These are phyloP conservation scores for Ecdyonurus torrentis DNA, from an alignment of 2,888 invertebrate genomes.

Conservation along the genomic window DNA sequence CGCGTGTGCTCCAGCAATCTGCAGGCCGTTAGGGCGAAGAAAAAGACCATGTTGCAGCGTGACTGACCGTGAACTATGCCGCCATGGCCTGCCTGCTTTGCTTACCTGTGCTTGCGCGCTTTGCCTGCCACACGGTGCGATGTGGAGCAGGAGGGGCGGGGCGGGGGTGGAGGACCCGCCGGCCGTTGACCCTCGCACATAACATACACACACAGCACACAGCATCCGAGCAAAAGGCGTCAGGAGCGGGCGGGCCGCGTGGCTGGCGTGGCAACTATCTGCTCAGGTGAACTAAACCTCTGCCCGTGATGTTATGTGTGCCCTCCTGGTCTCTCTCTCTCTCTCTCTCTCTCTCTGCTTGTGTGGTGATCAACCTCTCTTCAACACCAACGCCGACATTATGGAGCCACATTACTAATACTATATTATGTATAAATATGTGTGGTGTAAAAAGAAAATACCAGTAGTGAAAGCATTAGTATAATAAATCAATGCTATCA, in stretches of 20 bases:
- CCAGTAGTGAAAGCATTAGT: not conserved
- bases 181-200: not conserved
- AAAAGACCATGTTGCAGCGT: not conserved
- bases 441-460: not conserved
- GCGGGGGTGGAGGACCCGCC: not conserved
- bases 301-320: too few species aligned
- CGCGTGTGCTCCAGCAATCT: too few species aligned
- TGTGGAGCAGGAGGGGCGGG: not conserved
- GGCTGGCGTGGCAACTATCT: not conserved
- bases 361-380: not conserved
- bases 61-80: not conserved
- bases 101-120: too few species aligned
- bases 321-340: too few species aligned
- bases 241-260: too few species aligned
- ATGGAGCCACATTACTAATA: too few species aligned
- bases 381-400: too few species aligned
- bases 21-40: not conserved
- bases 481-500: not conserved
- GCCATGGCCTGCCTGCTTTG: too few species aligned
- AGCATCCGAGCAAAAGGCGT: not conserved
- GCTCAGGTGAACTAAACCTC: not conserved
- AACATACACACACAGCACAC: not conserved
- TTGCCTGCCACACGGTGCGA: too few species aligned
- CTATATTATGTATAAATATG: too few species aligned
- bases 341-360: too few species aligned